Percentiles rank a stretch among this genome's conserved stretches.
Conservation (phyloP, 1,140 invertebrate species). For the Hylyphantes graminicola region DNA sequence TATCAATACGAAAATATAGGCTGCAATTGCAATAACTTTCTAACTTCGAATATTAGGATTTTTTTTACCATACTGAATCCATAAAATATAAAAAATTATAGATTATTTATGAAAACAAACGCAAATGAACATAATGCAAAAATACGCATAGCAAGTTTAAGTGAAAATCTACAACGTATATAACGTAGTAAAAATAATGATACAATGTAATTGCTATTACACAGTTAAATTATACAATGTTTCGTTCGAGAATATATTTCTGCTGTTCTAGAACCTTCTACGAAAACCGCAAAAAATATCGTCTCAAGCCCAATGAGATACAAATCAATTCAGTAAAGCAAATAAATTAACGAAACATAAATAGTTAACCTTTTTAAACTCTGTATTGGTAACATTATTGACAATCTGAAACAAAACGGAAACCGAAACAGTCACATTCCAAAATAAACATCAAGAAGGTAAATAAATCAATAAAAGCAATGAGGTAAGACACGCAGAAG, state of each 20-base stretch:
- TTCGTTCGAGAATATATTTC: no score
- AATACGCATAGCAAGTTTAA: not conserved
- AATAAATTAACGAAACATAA: not conserved
- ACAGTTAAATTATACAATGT: no score
- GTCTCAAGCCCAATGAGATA: not conserved
- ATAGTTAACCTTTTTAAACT: not conserved
- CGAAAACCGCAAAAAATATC: not conserved
- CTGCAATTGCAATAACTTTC: no score
- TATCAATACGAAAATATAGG: no score
- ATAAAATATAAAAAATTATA: not conserved
- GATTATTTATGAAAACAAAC: not conserved
- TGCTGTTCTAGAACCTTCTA: not conserved
- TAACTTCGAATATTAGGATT: no score
- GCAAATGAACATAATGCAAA: not conserved
- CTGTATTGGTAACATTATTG: not conserved
- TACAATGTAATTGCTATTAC: not conserved
- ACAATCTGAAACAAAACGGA: not conserved
- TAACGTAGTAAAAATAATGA: not conserved
- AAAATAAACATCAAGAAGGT: not conserved
- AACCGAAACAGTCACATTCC: slow-evolving; percentile 4
- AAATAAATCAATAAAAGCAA: not conserved
- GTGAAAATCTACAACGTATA: no score
- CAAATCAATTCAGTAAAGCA: not conserved
- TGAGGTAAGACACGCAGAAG: not conserved
- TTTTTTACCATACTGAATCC: not conserved